A percentile compares a stretch with the other conserved stretches of the same genome.
These are phyloP conservation scores for Caenorhabditis auriculariae DNA, from an alignment of 2,888 invertebrate genomes.

Conservation along the genomic window DNA sequence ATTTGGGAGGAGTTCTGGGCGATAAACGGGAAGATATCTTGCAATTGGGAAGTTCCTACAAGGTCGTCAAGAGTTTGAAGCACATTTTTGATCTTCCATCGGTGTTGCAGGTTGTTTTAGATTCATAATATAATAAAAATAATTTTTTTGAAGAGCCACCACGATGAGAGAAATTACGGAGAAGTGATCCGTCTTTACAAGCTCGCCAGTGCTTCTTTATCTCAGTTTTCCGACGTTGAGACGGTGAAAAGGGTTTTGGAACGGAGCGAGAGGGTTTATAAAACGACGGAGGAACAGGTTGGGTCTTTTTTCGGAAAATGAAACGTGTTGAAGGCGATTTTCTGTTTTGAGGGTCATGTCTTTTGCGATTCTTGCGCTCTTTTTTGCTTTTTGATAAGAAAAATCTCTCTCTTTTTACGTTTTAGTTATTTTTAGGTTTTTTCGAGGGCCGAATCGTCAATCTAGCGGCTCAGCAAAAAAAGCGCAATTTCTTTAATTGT, in stretches of 20 bases:
- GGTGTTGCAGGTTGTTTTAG: constrained; percentile 43
- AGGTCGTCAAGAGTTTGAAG: constrained; percentile 57
- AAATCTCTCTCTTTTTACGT: too few species aligned
- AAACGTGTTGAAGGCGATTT: too few species aligned
- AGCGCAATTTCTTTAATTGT: too few species aligned
- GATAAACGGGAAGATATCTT: constrained; percentile 47
- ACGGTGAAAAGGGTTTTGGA: constrained; percentile 30
- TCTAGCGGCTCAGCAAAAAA: too few species aligned
- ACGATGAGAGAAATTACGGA: constrained; percentile 40
- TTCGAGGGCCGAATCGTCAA: too few species aligned
- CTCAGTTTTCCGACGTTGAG: constrained; percentile 34
- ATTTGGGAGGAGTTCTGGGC: constrained; percentile 38
- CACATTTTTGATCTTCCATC: constrained; percentile 58
- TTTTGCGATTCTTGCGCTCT: too few species aligned
- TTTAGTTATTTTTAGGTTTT: too few species aligned
- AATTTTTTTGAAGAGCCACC: constrained; percentile 23
- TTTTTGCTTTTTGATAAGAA: too few species aligned
- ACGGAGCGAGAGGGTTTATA: constrained; percentile 21
- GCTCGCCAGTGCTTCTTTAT: constrained; percentile 32
- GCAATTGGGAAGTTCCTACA: constrained; percentile 52
- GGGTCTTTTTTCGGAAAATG: background rate
- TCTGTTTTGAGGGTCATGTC: too few species aligned
- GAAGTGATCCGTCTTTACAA: constrained; percentile 39
- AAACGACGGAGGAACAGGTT: constrained; percentile 21
- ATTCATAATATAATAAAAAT: background rate